Conservation (phyloP, 2,888 invertebrate genomes). For the Deilephila porcellus region DNA sequence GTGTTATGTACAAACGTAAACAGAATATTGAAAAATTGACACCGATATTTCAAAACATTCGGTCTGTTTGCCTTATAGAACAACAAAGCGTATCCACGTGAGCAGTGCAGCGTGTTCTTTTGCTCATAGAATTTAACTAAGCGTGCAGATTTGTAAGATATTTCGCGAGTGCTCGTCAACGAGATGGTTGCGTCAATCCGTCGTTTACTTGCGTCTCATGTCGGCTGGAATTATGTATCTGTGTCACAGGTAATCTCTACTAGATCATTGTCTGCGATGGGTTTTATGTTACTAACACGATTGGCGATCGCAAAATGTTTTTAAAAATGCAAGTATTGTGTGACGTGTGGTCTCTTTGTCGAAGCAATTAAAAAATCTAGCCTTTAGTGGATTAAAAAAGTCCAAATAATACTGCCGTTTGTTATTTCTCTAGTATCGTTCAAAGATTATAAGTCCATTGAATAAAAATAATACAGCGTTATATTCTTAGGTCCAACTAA, state of each 20-base stretch:
- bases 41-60: neutral
- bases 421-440: no score
- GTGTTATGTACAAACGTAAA: neutral
- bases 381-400: no score
- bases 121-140: neutral
- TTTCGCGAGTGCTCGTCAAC: slow-evolving; percentile 16
- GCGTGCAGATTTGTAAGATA: slow-evolving; percentile 15
- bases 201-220: slow-evolving; percentile 38
- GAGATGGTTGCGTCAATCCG: slow-evolving; percentile 36
- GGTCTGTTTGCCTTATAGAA: neutral
- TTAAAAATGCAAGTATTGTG: neutral
- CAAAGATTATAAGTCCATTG: no score
- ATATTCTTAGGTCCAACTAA: no score
- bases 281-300: neutral
- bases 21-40: neutral
- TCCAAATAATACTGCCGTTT: no score
- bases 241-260: slow-evolving; percentile 40
- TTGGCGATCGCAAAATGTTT: neutral
- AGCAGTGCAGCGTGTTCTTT: neutral
- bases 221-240: slow-evolving; percentile 45
- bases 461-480: no score
- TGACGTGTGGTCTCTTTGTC: neutral
- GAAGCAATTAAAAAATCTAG: neutral
- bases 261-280: slow-evolving; percentile 3
- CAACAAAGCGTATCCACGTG: neutral